These are phyloP conservation scores for Heliconius hewitsoni DNA, from an alignment of 1,140 invertebrate genomes.

Conservation along the genomic window DNA sequence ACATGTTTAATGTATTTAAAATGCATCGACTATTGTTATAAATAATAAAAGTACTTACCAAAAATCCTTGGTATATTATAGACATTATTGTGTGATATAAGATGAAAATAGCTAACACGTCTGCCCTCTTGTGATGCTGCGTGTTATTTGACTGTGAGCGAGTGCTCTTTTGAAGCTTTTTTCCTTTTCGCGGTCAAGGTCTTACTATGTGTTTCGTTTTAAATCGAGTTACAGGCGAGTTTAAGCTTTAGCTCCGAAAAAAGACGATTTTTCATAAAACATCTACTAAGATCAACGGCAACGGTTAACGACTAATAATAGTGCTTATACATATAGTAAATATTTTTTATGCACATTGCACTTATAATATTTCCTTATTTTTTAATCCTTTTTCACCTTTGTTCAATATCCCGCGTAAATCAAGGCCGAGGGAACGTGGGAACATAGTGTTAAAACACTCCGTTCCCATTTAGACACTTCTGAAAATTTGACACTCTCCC, in stretches of 20 bases:
- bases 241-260: background rate
- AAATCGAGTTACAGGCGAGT: background rate
- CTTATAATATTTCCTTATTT: background rate
- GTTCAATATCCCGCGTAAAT: no score
- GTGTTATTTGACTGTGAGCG: constrained; percentile 36
- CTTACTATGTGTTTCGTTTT: constrained; percentile 26
- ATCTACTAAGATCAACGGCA: no score
- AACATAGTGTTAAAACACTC: no score
- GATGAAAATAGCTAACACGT: background rate
- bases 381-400: background rate
- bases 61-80: constrained; percentile 5
- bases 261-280: background rate
- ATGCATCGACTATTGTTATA: background rate
- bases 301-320: no score
- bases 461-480: no score
- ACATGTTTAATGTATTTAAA: background rate
- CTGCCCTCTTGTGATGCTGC: background rate
- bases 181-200: constrained; percentile 34
- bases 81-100: background rate
- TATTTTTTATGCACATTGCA: no score
- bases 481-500: no score
- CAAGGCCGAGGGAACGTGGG: no score
- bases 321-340: no score
- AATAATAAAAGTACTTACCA: constrained; percentile 2
- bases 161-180: constrained; percentile 51